Conservation (phyloP, 2,888 invertebrate species). For the Micoletzkya japonica region DNA sequence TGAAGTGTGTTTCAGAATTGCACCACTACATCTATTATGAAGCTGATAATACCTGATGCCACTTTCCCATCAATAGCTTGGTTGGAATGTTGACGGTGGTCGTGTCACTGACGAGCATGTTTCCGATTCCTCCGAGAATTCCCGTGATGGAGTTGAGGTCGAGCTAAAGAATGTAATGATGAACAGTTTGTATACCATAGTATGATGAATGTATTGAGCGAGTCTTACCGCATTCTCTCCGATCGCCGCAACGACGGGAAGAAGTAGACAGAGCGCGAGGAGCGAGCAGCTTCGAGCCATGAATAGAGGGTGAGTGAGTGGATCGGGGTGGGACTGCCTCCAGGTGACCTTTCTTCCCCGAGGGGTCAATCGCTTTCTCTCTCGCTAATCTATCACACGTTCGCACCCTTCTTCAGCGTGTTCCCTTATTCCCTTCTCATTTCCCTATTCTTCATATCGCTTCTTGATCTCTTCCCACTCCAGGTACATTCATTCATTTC, state of each 20-base stretch:
- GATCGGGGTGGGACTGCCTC: slow-evolving; percentile 17
- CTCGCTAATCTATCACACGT: no score
- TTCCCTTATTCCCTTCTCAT: no score
- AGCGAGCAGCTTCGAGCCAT: slow-evolving; percentile 19
- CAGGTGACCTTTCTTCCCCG: slow-evolving; percentile 3
- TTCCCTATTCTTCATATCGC: no score
- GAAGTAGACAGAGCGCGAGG: slow-evolving; percentile 1
- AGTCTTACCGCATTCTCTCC: slow-evolving; percentile 60
- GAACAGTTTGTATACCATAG: no score
- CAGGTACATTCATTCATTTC: no score
- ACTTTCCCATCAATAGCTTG: slow-evolving; percentile 61
- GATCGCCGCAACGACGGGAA: slow-evolving; percentile 40
- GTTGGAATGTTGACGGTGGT: slow-evolving; percentile 62
- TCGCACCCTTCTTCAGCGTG: no score
- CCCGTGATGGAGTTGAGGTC: slow-evolving; percentile 62
- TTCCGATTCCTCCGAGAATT: slow-evolving; percentile 62
- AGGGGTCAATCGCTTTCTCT: slow-evolving; percentile 18
- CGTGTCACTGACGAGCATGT: slow-evolving; percentile 59
- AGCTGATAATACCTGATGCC: slow-evolving; percentile 54
- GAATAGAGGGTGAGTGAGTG: slow-evolving; percentile 18
- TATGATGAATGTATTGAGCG: slow-evolving; percentile 2
- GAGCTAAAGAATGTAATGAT: slow-evolving; percentile 47
- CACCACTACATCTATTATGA: not conserved
- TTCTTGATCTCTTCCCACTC: no score
- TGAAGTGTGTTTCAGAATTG: not conserved